Conservation (phyloP, 2,113 vertebrate species). For the Petroica traversi region DNA sequence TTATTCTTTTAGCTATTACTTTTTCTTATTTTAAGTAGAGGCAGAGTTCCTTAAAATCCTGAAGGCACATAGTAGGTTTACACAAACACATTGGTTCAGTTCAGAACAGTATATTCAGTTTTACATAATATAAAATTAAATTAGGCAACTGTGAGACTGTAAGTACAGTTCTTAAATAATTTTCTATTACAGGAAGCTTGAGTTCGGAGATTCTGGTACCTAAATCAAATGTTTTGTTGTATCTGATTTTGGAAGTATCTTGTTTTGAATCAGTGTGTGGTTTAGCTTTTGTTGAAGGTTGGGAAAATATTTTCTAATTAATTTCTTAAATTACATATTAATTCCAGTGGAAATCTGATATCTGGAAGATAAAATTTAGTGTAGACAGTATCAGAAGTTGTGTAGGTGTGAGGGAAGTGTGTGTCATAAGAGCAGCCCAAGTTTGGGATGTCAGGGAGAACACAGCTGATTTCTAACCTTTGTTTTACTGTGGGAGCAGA, state of each 20-base stretch:
- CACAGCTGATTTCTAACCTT: background rate
- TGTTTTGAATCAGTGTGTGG: background rate
- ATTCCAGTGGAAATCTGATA: background rate
- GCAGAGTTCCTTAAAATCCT: background rate
- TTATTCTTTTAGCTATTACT: background rate
- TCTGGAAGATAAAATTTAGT: background rate
- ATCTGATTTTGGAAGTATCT: background rate
- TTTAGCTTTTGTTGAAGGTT: background rate
- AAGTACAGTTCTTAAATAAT: background rate
- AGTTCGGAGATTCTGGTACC: background rate
- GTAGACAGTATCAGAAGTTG: background rate
- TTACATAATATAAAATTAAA: background rate
- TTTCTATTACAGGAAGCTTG: background rate
- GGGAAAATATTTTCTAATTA: background rate
- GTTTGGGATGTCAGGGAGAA: background rate
- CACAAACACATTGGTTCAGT: background rate
- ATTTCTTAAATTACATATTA: background rate
- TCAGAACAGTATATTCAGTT: background rate
- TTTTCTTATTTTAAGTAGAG: background rate
- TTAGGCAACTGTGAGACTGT: background rate
- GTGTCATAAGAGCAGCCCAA: background rate
- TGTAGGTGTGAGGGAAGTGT: background rate
- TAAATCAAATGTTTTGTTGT: fast-evolving
- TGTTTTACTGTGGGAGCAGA: background rate
- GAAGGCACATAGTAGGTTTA: background rate